These are phyloP conservation scores for Trichacis sp. DNA, from an alignment of 2,888 invertebrate species.

Conservation along the genomic window DNA sequence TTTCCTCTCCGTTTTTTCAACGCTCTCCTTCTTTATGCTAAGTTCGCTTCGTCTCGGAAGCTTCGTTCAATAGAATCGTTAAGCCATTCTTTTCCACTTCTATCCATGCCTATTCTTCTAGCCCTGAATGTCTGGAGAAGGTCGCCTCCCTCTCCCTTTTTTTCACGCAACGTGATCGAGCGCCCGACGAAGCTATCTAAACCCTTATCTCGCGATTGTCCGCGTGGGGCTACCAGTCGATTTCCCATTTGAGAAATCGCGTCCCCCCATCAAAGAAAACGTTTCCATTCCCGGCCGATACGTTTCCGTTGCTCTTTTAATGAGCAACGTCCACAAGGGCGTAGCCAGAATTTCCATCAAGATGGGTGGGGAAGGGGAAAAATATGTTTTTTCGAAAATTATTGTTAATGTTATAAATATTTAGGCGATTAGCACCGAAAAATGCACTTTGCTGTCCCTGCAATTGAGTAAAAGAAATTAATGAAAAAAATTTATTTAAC, in stretches of 20 bases:
- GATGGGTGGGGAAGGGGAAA: background rate
- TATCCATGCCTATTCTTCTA: slow-evolving; percentile 49
- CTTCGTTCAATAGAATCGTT: slow-evolving; percentile 62
- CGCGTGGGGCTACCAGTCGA: slow-evolving; percentile 54
- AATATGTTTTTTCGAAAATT: too few relatives aligned
- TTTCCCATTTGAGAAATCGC: slow-evolving; percentile 22
- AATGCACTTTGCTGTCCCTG: too few relatives aligned
- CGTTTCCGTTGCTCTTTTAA: background rate
- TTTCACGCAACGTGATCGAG: slow-evolving; percentile 58
- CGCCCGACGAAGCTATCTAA: slow-evolving; percentile 58
- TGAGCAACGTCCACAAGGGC: background rate
- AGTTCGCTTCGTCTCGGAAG: slow-evolving; percentile 43
- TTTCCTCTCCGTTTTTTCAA: slow-evolving; percentile 14
- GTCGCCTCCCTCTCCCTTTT: slow-evolving; percentile 48
- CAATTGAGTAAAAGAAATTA: too few relatives aligned
- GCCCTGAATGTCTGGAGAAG: slow-evolving; percentile 50
- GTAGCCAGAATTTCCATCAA: too few relatives aligned
- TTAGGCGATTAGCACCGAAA: too few relatives aligned
- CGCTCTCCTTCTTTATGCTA: slow-evolving; percentile 37
- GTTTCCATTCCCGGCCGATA: background rate
- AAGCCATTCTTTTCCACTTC: slow-evolving; percentile 50
- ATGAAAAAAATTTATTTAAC: too few relatives aligned
- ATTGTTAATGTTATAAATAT: too few relatives aligned
- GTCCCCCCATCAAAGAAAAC: background rate
- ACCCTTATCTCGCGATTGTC: slow-evolving; percentile 55